A percentile compares a stretch with the other conserved stretches of the same genome.
These are phyloP conservation scores for Paramacrobiotus metropolitanus DNA, from an alignment of 1,140 invertebrate genomes.

Conservation along the genomic window DNA sequence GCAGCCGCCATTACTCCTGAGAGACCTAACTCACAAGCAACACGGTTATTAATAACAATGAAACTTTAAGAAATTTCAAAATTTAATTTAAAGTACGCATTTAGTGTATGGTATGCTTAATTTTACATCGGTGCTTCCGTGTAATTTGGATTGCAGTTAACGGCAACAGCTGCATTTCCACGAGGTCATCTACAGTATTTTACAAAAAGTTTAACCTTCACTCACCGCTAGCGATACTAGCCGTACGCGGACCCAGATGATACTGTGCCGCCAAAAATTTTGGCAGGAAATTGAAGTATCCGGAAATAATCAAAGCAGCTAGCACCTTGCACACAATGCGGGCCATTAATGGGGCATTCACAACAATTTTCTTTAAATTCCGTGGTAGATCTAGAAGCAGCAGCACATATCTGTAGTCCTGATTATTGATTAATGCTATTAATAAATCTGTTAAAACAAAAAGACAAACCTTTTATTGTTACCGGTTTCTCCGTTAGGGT, in stretches of 20 bases:
- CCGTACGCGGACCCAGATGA: neutral
- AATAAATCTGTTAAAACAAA: neutral
- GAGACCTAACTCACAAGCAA: neutral
- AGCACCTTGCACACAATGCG: neutral
- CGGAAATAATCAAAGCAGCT: neutral
- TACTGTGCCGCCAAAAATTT: neutral
- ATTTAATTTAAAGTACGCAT: too few relatives aligned
- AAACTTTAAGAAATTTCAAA: too few relatives aligned
- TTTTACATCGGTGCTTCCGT: too few relatives aligned
- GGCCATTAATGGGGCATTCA: neutral
- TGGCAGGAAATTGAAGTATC: conserved; percentile 5
- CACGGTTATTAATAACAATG: too few relatives aligned
- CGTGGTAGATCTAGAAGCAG: neutral
- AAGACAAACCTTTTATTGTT: neutral
- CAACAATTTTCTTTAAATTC: neutral
- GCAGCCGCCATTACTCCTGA: neutral
- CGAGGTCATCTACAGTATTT: neutral
- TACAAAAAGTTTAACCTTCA: neutral
- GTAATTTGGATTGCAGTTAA: too few relatives aligned
- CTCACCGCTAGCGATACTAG: conserved; percentile 2
- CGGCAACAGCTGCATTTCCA: too few relatives aligned
- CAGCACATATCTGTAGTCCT: neutral
- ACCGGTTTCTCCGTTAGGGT: neutral
- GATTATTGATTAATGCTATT: neutral
- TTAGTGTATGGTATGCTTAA: too few relatives aligned